Evolutionary conservation across 2,888 invertebrate genomes (phyloP), one percentile per base, ranked within the genome.

Genomic region (Lathronympha strigana): DNA sequence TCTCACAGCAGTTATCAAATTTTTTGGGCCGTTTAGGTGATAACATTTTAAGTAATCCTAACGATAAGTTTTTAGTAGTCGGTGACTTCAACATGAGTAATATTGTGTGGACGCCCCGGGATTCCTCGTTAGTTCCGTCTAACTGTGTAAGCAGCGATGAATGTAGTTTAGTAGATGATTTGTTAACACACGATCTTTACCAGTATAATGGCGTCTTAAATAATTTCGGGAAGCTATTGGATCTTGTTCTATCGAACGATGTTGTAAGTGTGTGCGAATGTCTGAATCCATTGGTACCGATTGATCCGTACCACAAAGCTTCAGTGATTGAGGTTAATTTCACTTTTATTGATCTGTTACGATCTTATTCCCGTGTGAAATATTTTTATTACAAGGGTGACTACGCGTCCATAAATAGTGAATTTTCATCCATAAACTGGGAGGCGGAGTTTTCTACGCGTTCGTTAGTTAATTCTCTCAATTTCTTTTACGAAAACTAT

Each of bases 231-330:
- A 33, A 33, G 9, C 9, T 33, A 11, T 40, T 71, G n/a, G 71
- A 69, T 15, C 45, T 66, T 0, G 67, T 69, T 1, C 47, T 71
- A 4, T 66, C 61, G 8, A 69, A 66, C 25, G 49, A 40, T 11
- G 1, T 15, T 31, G n/a, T 67, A 0, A 5, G 8, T 9, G 67
- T 70, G 1, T 2, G 8, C 1, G 23, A 31, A 0, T 66, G 66
- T 25, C 2, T 9, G 0, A 40, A 50, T 9, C 58, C 60, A 0
- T 17, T 61, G 5, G 40, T 67, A 33, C 63, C 68, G 0, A 66
- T 61, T 9, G 68, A 70, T 15, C 21, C 43, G 0, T 50, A 67
- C 19, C 69, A 69, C 19, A 69, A 64, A 25, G 21, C 68, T 13
- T 28, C 68, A 19, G 21, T 21, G 31, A 36, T 69, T 9, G 19